These are phyloP conservation scores for Conchocele bisecta DNA, from an alignment of 2,888 invertebrate species.

Conservation along the genomic window DNA sequence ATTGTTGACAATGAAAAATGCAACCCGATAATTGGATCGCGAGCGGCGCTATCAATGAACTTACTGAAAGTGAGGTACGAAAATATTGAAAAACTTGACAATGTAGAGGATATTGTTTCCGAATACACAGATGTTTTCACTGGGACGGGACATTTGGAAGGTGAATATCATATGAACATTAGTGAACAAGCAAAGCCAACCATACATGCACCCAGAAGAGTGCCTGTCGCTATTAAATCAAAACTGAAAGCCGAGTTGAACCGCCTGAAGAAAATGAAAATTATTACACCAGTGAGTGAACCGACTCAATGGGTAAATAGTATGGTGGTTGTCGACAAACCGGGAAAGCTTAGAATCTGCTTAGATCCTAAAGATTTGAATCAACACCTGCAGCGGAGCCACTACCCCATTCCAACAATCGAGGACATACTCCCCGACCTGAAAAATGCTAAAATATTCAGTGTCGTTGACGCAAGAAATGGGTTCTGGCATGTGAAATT, in stretches of 20 bases:
- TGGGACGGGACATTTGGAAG: conserved; percentile 18
- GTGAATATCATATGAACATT: conserved; percentile 29
- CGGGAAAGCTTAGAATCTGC: conserved; percentile 48
- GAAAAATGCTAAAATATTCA: conserved; percentile 52
- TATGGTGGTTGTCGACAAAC: conserved; percentile 44
- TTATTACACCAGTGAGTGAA: conserved; percentile 41
- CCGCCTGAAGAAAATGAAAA: conserved; percentile 14
- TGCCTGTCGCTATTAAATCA: conserved; percentile 30
- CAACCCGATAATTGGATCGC: no score
- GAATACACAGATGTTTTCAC: no score
- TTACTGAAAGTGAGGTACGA: no score
- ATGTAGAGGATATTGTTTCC: no score
- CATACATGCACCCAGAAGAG: conserved; percentile 30
- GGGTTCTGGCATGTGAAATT: conserved; percentile 56
- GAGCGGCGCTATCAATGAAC: no score
- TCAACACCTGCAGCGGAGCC: conserved; percentile 39
- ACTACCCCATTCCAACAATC: conserved; percentile 51
- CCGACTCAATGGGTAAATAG: conserved; percentile 60
- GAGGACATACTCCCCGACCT: conserved; percentile 59
- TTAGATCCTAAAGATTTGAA: conserved; percentile 58
- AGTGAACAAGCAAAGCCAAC: conserved; percentile 20
- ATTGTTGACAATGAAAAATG: no score
- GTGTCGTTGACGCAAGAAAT: conserved; percentile 42
- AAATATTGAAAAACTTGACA: no score
- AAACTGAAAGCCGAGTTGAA: conserved; percentile 44